Evolutionary conservation across 1,140 invertebrate species (phyloP), one percentile per base, ranked within the genome.

Genomic region (Diachasmimorpha longicaudata): DNA sequence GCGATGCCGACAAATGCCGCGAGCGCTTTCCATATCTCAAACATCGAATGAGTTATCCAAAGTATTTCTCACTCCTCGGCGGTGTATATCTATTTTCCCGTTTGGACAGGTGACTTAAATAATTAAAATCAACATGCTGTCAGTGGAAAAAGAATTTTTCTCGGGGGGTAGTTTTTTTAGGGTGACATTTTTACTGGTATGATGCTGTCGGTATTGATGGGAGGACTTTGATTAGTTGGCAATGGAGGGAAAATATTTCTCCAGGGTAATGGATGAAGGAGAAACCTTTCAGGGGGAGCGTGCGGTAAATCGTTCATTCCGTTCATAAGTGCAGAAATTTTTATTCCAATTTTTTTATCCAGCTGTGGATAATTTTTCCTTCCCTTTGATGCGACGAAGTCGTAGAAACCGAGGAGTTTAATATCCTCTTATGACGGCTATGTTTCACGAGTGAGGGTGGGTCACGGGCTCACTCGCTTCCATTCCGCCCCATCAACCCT

Each of bases 401-500:
- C 31, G 31, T 31, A 31, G 31, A 31, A 31, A 31, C 31, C 39
- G 39, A 16, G 48, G 80, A 84, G 77, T 86, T 85, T 86, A 86
- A 85, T 86, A 86, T 85, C 81, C 82, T 82, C 84, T 87, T 85
- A 87, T 86, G 85, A 86, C 81, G 83, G 81, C 83, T 86, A 85
- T 85, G 85, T 86, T 85, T 86, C 82, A 84, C 83, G 42, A 67
- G 39, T 9, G 72, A 16, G 31, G 36, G 10, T 9, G 23, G 68
- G 80, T 81, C 79, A 79, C 76, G 84, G 80, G 85, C 81, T 76
- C 79, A 82, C 79, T 81, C 81, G 81, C 77, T 79, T 79, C 82
- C 83, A 85, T 87, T 87, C 85, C 85, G 83, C 83, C 84, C 86
- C 85, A 86, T 87, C 86, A 86, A 87, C 82, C 84, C 80, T 85